Evolutionary conservation across 2,888 invertebrate genomes (phyloP), one percentile per base, ranked within the genome.

Genomic region (Sinhomidia bicolor): DNA sequence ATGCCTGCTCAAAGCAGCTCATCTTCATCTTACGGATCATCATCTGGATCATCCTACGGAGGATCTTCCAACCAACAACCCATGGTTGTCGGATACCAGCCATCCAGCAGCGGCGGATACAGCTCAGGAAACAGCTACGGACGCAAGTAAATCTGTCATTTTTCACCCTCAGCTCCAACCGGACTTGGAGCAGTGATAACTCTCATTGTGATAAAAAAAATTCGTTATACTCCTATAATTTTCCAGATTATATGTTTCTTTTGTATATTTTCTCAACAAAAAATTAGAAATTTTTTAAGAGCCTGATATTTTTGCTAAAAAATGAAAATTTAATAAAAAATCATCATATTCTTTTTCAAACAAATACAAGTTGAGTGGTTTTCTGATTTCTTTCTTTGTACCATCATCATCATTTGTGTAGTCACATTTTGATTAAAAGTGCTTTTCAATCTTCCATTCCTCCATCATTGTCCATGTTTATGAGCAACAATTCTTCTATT

Each of bases 21-120:
- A n/a, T n/a, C n/a, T n/a, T n/a, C n/a, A n/a, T 60, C 60, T 12
- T 60, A 60, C 26, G 76, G 76, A 51, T 23, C 23, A 12, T 76
- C 76, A n/a, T n/a, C n/a, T n/a, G n/a, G n/a, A n/a, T 51, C 51
- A 9, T 76, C 76, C 23, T 68, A 29, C 36, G 36, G 68, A 12
- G 76, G 76, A 76, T 47, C 51, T n/a, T 76, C 76, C 23, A 81
- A 51, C n/a, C 82, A 82, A 47, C 88, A 88, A 51, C 88, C 88
- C 68, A 29, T 88, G 6, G 88, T 88, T 32, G 5, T 88, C 41
- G 88, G 88, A 80, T 82, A 68, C 68, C 82, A 82, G 32, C 68
- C 47, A 60, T n/a, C 60, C 36, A 9, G 54, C 12, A 51, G 68
- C 76, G 29, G 54, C 7, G 51, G 84, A 20, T 44, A 47, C 74